Conservation (phyloP, 2,888 invertebrate species). For the Scaptomyza cyrtandrae region DNA sequence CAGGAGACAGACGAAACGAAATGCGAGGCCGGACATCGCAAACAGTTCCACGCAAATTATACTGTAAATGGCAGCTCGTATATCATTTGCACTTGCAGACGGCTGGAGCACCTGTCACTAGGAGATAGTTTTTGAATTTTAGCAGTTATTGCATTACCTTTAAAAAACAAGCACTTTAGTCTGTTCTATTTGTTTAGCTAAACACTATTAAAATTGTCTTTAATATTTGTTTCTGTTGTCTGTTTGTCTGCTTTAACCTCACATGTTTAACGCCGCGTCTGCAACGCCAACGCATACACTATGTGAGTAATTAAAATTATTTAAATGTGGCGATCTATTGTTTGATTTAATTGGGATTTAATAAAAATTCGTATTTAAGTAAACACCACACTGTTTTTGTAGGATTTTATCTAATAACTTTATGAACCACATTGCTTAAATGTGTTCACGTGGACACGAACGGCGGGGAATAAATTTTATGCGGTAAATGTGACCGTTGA, state of each 20-base stretch:
- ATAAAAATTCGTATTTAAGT: constrained; percentile 11
- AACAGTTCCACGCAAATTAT: constrained; percentile 33
- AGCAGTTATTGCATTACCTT: constrained; percentile 55
- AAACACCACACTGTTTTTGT: constrained; percentile 28
- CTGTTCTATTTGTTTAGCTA: constrained; percentile 17
- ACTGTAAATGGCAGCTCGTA: constrained; percentile 9
- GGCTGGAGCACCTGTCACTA: constrained; percentile 21
- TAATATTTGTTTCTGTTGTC: constrained; percentile 51
- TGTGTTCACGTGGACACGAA: constrained; percentile 75
- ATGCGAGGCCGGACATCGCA: constrained; percentile 26
- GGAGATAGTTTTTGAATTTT: constrained; percentile 9
- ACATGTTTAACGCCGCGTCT: constrained; percentile 81
- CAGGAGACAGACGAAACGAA: constrained; percentile 20
- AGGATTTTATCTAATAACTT: constrained; percentile 62
- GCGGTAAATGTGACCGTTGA: constrained; percentile 48
- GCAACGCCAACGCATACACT: constrained; percentile 55
- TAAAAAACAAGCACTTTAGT: constrained; percentile 16
- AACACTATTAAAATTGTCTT: constrained; percentile 33
- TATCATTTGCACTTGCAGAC: constrained; percentile 36
- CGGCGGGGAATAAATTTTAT: constrained; percentile 62
- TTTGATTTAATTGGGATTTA: constrained; percentile 2
- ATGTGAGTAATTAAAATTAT: constrained; percentile 13
- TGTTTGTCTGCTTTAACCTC: constrained; percentile 81
- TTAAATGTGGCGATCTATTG: background rate
- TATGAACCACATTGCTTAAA: constrained; percentile 69